phyloP scores from a whole-genome alignment of 2,888 invertebrate genomes.

The Sinohyriopsis cumingii region DNA sequence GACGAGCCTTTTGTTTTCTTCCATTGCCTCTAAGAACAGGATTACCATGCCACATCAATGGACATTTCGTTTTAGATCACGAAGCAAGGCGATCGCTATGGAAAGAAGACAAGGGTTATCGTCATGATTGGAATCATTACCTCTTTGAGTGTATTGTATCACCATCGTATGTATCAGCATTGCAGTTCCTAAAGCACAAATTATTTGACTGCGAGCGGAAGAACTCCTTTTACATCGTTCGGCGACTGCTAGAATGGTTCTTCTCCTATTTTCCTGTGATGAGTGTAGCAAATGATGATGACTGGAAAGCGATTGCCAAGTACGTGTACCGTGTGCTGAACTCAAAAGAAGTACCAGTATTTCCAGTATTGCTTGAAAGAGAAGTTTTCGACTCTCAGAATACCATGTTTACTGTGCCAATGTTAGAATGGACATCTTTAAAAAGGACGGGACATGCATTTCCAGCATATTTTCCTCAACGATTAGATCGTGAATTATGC shows the following conservation, averaged over 20 bases:
- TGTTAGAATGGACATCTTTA: not conserved
- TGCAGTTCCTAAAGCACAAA: conserved; percentile 18
- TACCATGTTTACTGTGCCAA: too few relatives aligned
- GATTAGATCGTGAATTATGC: too few relatives aligned
- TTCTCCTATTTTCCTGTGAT: conserved; percentile 17
- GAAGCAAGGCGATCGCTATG: conserved; percentile 48
- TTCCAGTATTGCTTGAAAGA: not conserved
- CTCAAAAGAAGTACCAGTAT: not conserved
- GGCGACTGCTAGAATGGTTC: too few relatives aligned
- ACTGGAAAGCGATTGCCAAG: conserved; percentile 14
- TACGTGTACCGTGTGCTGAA: conserved; percentile 10
- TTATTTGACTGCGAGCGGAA: conserved; percentile 1
- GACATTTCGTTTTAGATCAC: conserved; percentile 59
- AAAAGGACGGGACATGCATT: not conserved
- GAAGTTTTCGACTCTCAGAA: not conserved
- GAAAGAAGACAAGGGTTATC: conserved; percentile 16
- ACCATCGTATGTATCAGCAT: conserved; percentile 47
- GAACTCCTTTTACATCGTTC: conserved; percentile 23
- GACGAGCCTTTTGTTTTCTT: conserved; percentile 47
- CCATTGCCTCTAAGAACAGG: conserved; percentile 49
- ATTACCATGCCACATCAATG: conserved; percentile 59
- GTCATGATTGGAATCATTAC: conserved; percentile 58
- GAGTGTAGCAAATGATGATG: conserved; percentile 7
- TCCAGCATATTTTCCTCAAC: not conserved
- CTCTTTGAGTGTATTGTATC: conserved; percentile 51